Base-by-base conservation (phyloP, 2,888 invertebrate species). In the Hetaerina titia region DNA sequence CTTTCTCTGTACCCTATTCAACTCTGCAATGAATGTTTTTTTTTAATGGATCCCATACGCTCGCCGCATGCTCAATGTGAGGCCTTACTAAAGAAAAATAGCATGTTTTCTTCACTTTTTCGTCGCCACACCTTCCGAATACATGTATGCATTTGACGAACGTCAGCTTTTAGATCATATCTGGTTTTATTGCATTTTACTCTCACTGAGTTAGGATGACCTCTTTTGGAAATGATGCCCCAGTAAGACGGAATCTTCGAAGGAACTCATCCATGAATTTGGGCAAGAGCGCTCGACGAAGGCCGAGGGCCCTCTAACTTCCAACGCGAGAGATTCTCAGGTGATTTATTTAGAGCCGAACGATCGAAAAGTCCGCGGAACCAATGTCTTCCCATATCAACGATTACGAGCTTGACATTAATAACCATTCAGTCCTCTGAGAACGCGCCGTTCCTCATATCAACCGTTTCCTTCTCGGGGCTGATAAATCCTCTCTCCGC, bases 311-410 rank as follows among this genome's bases (percentile, higher is more conserved):
- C 25, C 31, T 15, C 81, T 7, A 31, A 31, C 25, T 13, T 15
- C 81, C 19, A 31, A 31, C 31, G 25, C 13, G 9, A n/a, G 22
- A 69, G n/a, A n/a, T n/a, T 69, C n/a, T 15, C 11, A 11, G 45
- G 69, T 81, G 31, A 81, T 81, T 81, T 81, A 81, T 81, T 81
- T 31, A 31, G 31, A 13, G 31, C 25, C 81, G 25, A 81, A 31
- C 25, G 13, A 81, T 81, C 81, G 81, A 11, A 31, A 81, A 81
- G 25, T 9, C 81, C 11, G 81, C 81, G 81, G 81, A 69, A 81
- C 81, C 81, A 81, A 81, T 81, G 81, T 81, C 81, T 81, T 31
- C 81, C 81, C 31, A 81, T 81, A 81, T 81, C 81, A 81, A 81
- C 81, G 81, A 81, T 81, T 81, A 81, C 81, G 31, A 31, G 81